These are phyloP conservation scores for Enteromius unitaeniatus DNA, from an alignment of 2,797 vertebrate species.

Conservation along the genomic window DNA sequence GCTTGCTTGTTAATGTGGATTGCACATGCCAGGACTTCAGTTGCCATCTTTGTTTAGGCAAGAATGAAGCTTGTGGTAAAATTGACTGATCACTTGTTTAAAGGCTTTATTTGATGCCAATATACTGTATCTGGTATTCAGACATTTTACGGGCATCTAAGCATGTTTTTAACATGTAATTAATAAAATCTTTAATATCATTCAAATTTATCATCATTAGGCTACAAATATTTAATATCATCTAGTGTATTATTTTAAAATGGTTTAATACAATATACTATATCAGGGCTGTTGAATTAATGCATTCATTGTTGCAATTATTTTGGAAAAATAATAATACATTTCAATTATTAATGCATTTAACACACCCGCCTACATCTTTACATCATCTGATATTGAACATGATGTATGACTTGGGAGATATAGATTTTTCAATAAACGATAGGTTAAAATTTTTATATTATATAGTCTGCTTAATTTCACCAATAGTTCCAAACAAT, in stretches of 20 bases:
- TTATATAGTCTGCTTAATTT: not conserved
- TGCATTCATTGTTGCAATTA: not conserved
- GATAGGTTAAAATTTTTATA: not conserved
- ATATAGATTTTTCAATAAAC: not conserved
- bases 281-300: not conserved
- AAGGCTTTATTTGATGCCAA: not conserved
- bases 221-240: not conserved
- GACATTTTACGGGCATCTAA: not conserved
- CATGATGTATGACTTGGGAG: not conserved
- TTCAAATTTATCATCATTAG: not conserved
- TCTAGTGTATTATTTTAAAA: not conserved
- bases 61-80: constrained; percentile 27
- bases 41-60: constrained; percentile 22
- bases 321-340: not conserved
- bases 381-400: not conserved
- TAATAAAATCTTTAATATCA: not conserved
- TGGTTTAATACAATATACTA: not conserved
- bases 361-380: not conserved
- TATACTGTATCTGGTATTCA: not conserved
- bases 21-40: constrained; percentile 56
- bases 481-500: not conserved
- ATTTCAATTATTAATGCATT: not conserved
- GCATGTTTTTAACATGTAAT: not conserved
- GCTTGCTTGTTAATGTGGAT: constrained; percentile 61
- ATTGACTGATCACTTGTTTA: not conserved